Conservation (phyloP, 2,888 invertebrate genomes). For the Mythimna vitellina region DNA sequence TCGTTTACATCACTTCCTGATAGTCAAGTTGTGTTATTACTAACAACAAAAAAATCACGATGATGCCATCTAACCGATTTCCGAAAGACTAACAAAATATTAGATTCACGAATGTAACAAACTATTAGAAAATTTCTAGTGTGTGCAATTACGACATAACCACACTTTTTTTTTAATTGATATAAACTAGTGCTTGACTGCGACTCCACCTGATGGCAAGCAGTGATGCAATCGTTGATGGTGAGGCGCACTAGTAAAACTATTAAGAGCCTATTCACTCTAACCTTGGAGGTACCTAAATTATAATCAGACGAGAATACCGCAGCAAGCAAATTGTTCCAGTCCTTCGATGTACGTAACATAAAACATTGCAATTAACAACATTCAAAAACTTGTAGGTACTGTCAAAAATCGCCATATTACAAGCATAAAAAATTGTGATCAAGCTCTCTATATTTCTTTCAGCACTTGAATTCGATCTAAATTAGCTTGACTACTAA, state of each 20-base stretch:
- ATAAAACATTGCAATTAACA: not conserved
- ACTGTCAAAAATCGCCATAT: not conserved
- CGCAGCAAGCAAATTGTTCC: no score
- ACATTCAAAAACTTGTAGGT: not conserved
- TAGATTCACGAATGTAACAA: not conserved
- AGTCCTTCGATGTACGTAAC: no score
- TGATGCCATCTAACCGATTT: no score
- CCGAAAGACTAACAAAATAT: not conserved
- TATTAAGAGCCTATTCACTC: no score
- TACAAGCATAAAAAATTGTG: not conserved
- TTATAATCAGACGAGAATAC: no score
- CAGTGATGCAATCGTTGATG: no score
- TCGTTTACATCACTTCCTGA: slow-evolving; percentile 30
- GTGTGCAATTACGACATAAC: not conserved
- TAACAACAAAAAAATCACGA: not conserved
- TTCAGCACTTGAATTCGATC: slow-evolving; percentile 12
- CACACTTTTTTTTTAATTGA: not conserved
- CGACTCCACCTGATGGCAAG: no score
- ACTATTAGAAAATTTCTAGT: slow-evolving; percentile 5
- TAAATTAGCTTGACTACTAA: slow-evolving; percentile 33
- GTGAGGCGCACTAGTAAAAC: no score
- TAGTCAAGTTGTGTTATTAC: slow-evolving; percentile 11
- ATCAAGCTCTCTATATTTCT: slow-evolving; percentile 1
- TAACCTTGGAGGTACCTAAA: no score
- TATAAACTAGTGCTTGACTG: no score